phyloP scores from a whole-genome alignment of 2,888 invertebrate genomes.

The Dryadula phaetusa region DNA sequence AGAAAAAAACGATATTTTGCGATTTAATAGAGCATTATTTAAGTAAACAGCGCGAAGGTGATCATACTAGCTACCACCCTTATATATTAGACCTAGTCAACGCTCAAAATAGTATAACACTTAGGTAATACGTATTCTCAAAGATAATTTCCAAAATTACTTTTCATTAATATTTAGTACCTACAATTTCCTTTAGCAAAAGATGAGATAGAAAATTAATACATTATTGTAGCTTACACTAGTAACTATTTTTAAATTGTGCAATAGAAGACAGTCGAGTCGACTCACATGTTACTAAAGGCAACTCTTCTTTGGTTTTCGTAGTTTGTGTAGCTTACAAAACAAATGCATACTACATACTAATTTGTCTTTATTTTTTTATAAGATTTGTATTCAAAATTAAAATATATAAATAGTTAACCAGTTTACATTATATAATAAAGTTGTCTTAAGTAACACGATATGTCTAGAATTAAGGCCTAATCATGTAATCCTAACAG shows the following conservation, averaged over 20 bases:
- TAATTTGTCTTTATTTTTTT: background rate
- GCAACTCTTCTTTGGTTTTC: constrained; percentile 32
- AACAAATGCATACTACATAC: background rate
- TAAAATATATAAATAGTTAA: background rate
- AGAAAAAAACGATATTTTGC: background rate
- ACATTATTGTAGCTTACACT: constrained; percentile 37
- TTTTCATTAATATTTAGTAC: constrained; percentile 38
- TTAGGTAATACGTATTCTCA: constrained; percentile 45
- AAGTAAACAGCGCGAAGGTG: background rate
- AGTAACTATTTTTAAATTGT: constrained; percentile 34
- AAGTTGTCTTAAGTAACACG: constrained; percentile 31
- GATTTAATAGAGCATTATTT: background rate
- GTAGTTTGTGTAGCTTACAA: constrained; percentile 10
- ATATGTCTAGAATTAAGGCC: constrained; percentile 24
- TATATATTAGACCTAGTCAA: constrained; percentile 66
- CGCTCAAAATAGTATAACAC: constrained; percentile 62
- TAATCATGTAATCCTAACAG: constrained; percentile 12
- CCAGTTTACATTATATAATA: constrained; percentile 5
- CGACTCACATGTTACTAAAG: constrained; percentile 28
- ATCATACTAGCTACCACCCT: constrained; percentile 11
- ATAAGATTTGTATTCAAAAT: constrained; percentile 1
- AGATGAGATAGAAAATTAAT: constrained; percentile 39
- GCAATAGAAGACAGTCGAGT: constrained; percentile 39
- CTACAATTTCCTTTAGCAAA: constrained; percentile 35
- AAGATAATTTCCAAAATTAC: constrained; percentile 46